Evolutionary conservation across 2,797 vertebrate genomes (phyloP).

Genomic region (Percopsis omiscomaycus): DNA sequence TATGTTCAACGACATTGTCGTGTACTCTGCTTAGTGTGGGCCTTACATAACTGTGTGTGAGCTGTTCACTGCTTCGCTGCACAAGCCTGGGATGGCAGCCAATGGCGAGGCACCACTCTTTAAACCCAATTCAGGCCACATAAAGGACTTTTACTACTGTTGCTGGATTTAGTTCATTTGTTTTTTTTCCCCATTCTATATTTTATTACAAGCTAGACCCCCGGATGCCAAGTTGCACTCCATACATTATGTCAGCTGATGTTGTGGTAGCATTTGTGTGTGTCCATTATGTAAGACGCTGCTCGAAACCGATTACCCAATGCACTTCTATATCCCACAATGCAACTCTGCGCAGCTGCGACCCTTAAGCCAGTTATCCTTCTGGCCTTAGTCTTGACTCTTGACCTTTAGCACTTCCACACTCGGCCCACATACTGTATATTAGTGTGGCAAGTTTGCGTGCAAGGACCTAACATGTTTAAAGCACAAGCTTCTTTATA

Average conservation of each 20-base stretch:
- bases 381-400: conserved; percentile 46
- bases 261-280: conserved; percentile 28
- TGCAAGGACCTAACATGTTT: background rate
- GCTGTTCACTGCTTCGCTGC: conserved; percentile 66
- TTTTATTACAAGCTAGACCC: conserved; percentile 29
- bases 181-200: background rate
- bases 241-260: conserved; percentile 44
- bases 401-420: conserved; percentile 32
- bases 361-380: conserved; percentile 42
- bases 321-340: conserved; percentile 44
- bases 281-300: conserved; percentile 62
- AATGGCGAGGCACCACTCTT: conserved; percentile 51
- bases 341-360: conserved; percentile 39
- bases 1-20: conserved; percentile 49
- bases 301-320: conserved; percentile 52
- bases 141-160: conserved; percentile 50
- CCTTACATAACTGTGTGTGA: conserved; percentile 68
- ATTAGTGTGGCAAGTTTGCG: conserved; percentile 28
- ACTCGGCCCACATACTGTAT: conserved; percentile 20
- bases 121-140: conserved; percentile 57
- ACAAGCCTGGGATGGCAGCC: conserved; percentile 57
- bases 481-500: background rate
- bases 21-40: conserved; percentile 64
- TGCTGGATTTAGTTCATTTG: conserved; percentile 20
- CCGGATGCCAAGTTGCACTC: conserved; percentile 21